phyloP scores from a whole-genome alignment of 2,113 vertebrate species.

The Heloderma charlesbogerti region DNA sequence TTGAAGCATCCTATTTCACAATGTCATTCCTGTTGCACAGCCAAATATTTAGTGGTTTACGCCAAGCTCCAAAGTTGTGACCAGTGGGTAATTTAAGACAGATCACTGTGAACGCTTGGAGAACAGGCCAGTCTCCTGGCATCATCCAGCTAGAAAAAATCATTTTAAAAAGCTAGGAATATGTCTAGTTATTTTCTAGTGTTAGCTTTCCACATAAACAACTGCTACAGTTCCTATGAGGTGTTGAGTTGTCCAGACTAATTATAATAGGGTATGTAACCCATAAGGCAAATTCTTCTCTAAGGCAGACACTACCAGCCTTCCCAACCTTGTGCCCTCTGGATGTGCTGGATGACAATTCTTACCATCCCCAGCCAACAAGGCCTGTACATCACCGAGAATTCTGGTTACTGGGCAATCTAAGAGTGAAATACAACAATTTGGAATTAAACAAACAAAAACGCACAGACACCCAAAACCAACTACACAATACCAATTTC shows the following conservation, averaged over 20 bases:
- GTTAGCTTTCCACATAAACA: slow-evolving; percentile 1
- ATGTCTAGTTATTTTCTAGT: not conserved
- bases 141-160: slow-evolving; percentile 36
- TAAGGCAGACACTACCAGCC: not conserved
- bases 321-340: not conserved
- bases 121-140: not conserved
- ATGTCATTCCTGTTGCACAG: not conserved
- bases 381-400: not conserved
- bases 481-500: not conserved
- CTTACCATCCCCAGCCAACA: not conserved
- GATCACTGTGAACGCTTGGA: not conserved
- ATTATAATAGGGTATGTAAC: not conserved
- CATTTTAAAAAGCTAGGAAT: slow-evolving; percentile 13
- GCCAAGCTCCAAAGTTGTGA: not conserved
- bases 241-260: not conserved
- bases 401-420: not conserved
- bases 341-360: not conserved
- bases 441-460: slow-evolving; percentile 22
- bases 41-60: not conserved
- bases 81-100: not conserved
- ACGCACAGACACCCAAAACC: slow-evolving; percentile 20
- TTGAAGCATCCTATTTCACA: not conserved
- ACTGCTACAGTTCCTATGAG: slow-evolving; percentile 21
- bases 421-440: not conserved
- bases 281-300: not conserved